Percentiles rank a stretch among this genome's conserved stretches.
These are phyloP conservation scores for Megaleporinus macrocephalus DNA, from an alignment of 2,113 vertebrate genomes.

Conservation along the genomic window DNA sequence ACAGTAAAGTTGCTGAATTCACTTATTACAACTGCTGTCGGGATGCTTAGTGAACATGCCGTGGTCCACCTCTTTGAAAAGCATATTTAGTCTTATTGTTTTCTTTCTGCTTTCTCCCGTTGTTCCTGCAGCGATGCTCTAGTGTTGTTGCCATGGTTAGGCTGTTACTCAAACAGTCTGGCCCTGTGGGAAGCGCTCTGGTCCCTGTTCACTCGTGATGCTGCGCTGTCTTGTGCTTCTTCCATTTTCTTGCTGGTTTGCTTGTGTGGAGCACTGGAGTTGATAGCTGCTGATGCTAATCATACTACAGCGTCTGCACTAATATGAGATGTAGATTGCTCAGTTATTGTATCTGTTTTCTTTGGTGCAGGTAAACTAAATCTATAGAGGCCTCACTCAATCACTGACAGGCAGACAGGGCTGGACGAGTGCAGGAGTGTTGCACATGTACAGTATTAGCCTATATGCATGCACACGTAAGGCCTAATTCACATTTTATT, in stretches of 20 bases:
- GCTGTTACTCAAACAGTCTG: background rate
- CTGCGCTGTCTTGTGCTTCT: background rate
- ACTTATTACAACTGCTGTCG: background rate
- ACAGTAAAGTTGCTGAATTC: no score
- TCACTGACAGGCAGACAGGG: no score
- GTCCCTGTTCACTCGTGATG: background rate
- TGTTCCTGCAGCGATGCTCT: background rate
- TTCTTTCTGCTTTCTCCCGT: background rate
- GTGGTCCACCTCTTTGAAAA: background rate
- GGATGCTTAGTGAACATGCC: background rate
- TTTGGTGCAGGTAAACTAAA: background rate
- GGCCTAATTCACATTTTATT: background rate
- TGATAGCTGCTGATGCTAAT: background rate
- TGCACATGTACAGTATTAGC: background rate
- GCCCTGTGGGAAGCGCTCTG: constrained; percentile 1
- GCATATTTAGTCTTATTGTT: background rate
- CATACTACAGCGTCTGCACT: background rate
- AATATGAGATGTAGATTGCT: background rate
- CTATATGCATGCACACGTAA: background rate
- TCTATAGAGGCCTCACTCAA: background rate
- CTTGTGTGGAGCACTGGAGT: background rate
- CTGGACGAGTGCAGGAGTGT: background rate
- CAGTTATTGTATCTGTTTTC: background rate
- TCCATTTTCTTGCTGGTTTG: background rate
- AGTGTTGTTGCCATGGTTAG: constrained; percentile 9